Evolutionary conservation across 2,888 invertebrate species (phyloP).

Genomic region (Eupeodes latifasciatus): DNA sequence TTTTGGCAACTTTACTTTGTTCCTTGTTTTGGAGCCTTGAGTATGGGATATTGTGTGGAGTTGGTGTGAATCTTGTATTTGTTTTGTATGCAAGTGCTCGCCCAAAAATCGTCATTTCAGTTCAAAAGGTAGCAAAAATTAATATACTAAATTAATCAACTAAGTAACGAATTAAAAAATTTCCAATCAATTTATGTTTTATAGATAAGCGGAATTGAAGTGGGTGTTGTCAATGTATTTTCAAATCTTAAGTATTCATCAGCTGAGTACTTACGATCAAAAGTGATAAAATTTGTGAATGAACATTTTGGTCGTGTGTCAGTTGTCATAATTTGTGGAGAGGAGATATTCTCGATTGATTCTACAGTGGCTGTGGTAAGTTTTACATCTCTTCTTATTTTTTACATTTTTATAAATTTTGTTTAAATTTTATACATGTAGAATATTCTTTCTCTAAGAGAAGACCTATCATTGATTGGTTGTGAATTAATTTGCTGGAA

Average conservation of each 20-base stretch:
- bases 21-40: slow-evolving; percentile 93
- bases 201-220: slow-evolving; percentile 83
- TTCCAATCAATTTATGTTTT: slow-evolving; percentile 5
- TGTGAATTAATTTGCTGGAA: slow-evolving; percentile 86
- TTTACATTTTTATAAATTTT: background rate
- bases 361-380: slow-evolving; percentile 87
- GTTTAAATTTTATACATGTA: slow-evolving; percentile 78
- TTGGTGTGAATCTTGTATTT: slow-evolving; percentile 91
- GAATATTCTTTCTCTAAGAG: slow-evolving; percentile 85
- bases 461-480: slow-evolving; percentile 85
- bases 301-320: slow-evolving; percentile 86
- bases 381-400: background rate
- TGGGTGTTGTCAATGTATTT: slow-evolving; percentile 88
- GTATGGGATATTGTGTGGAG: slow-evolving; percentile 93
- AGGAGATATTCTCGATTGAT: slow-evolving; percentile 86
- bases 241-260: slow-evolving; percentile 92
- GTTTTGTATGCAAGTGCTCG: slow-evolving; percentile 93
- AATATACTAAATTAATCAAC: background rate
- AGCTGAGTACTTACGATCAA: slow-evolving; percentile 89
- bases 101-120: slow-evolving; percentile 88
- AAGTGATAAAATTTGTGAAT: slow-evolving; percentile 90
- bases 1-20: slow-evolving; percentile 91
- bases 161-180: background rate
- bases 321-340: slow-evolving; percentile 91
- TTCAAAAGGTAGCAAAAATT: slow-evolving; percentile 78